These are phyloP conservation scores for Macrosoma leucophasiata DNA, from an alignment of 2,888 invertebrate species.

Conservation along the genomic window DNA sequence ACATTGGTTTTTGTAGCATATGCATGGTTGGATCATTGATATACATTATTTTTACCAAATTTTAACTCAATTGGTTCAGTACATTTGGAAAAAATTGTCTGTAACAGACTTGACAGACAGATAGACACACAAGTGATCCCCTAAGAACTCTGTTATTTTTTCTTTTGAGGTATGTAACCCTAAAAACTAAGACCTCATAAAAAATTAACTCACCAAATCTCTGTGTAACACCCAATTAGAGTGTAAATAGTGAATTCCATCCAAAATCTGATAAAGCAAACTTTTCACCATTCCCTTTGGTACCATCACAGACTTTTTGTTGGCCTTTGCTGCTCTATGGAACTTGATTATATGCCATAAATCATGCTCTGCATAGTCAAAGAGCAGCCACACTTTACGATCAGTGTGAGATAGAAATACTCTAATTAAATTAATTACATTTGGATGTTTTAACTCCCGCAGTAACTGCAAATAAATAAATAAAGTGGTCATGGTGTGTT, in stretches of 20 bases:
- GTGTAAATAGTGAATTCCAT: constrained; percentile 99
- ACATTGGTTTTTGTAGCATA: too few species aligned
- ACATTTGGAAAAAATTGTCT: too few species aligned
- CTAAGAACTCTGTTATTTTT: too few species aligned
- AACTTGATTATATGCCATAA: constrained; percentile 99
- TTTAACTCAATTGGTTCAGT: too few species aligned
- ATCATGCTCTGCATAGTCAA: constrained; percentile 99
- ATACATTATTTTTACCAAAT: too few species aligned
- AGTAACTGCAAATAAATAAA: constrained; percentile 82
- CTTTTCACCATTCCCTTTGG: constrained; percentile 99
- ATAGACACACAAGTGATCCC: too few species aligned
- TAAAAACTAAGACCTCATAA: constrained; percentile 3
- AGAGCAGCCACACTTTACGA: constrained; percentile 96
- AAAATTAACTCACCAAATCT: constrained; percentile 83
- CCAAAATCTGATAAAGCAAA: constrained; percentile 96
- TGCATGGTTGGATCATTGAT: too few species aligned
- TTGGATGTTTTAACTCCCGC: constrained; percentile 96
- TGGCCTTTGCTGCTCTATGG: constrained; percentile 97
- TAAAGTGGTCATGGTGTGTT: too few species aligned
- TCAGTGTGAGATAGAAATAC: constrained; percentile 98
- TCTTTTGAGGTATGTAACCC: not conserved
- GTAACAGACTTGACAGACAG: too few species aligned
- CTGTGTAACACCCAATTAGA: constrained; percentile 99
- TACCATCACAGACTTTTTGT: constrained; percentile 96
- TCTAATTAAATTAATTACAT: constrained; percentile 96